These are phyloP conservation scores for Clarias gariepinus DNA, from an alignment of 2,113 vertebrate species.

Conservation along the genomic window DNA sequence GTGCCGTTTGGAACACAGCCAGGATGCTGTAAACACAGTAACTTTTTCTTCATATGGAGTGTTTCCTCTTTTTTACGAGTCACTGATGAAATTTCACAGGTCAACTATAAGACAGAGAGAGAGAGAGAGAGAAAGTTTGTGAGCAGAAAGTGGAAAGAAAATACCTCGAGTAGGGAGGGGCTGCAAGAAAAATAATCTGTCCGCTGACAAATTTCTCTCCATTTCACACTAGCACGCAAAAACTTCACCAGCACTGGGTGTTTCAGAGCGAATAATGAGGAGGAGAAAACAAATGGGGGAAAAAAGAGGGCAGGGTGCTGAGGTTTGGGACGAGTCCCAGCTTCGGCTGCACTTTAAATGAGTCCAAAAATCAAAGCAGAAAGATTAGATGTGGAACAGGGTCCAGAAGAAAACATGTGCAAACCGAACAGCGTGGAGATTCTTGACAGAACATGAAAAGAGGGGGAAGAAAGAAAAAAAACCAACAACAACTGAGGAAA, in stretches of 20 bases:
- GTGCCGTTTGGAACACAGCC: neutral
- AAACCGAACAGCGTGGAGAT: neutral
- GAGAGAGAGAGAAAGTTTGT: neutral
- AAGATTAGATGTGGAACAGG: neutral
- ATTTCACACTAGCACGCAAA: constrained; percentile 24
- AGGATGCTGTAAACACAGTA: neutral
- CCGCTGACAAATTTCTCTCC: constrained; percentile 5
- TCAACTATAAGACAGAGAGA: neutral
- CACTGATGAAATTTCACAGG: neutral
- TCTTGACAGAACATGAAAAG: neutral
- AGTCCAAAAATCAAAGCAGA: neutral
- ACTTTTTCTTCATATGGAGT: neutral
- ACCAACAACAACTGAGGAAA: neutral
- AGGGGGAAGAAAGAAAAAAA: neutral
- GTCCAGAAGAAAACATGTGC: neutral
- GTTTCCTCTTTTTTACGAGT: neutral
- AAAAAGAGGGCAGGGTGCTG: neutral
- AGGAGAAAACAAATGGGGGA: no score
- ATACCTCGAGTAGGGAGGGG: constrained; percentile 4
- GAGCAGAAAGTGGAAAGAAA: neutral
- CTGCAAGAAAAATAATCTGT: constrained; percentile 22
- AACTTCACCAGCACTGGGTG: neutral
- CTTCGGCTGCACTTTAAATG: neutral
- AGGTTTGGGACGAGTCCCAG: constrained; percentile 13
- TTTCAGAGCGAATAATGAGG: neutral